These are phyloP conservation scores for Papilio aristodemus DNA, from an alignment of 1,140 invertebrate genomes.

Conservation along the genomic window DNA sequence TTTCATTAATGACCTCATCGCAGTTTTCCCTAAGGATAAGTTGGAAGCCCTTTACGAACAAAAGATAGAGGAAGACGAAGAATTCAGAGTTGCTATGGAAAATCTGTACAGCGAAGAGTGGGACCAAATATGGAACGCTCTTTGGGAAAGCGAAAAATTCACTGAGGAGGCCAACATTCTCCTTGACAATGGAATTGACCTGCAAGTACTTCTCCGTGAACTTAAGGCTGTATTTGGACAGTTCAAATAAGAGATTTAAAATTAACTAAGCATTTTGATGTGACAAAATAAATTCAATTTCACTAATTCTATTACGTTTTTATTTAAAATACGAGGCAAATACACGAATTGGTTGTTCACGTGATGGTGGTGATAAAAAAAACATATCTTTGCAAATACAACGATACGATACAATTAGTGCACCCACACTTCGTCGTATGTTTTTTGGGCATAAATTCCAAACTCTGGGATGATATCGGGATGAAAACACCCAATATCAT, in stretches of 20 bases:
- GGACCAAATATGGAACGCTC: slow-evolving; percentile 48
- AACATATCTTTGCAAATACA: too few species aligned
- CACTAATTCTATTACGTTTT: not conserved
- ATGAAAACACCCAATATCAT: too few species aligned
- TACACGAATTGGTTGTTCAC: too few species aligned
- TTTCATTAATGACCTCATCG: slow-evolving; percentile 56
- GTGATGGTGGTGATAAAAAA: too few species aligned
- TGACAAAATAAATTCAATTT: slow-evolving; percentile 7
- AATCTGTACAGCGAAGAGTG: slow-evolving; percentile 64
- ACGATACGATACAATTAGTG: too few species aligned
- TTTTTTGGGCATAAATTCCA: too few species aligned
- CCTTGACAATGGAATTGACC: slow-evolving; percentile 56
- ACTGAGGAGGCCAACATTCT: slow-evolving; percentile 54
- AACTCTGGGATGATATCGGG: too few species aligned
- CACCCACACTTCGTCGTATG: too few species aligned
- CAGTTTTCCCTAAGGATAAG: slow-evolving; percentile 58
- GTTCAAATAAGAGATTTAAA: slow-evolving; percentile 40
- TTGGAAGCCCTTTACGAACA: slow-evolving; percentile 59
- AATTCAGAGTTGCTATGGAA: slow-evolving; percentile 59
- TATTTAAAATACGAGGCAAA: not conserved
- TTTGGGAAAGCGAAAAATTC: slow-evolving; percentile 59
- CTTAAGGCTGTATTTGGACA: slow-evolving; percentile 60
- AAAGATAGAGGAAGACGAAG: slow-evolving; percentile 61
- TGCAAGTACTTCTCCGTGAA: slow-evolving; percentile 50
- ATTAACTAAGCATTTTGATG: slow-evolving; percentile 9